phyloP scores from a whole-genome alignment of 23 tunicate species.

The Halocynthia roretzi region DNA sequence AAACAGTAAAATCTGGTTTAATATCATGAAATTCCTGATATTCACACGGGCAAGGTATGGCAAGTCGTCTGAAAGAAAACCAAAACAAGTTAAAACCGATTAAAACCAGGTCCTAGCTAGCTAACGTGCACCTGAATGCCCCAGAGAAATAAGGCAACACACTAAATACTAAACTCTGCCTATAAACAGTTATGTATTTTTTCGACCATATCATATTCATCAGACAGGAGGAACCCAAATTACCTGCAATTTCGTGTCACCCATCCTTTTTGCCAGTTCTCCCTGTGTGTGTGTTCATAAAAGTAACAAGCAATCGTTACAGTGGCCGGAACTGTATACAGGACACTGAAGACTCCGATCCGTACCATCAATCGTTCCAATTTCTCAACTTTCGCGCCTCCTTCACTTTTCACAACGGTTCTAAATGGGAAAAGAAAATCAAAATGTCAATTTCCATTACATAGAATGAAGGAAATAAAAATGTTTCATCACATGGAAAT shows the following conservation, averaged over 20 bases:
- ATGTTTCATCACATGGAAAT: not conserved
- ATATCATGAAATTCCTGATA: slow-evolving; percentile 23
- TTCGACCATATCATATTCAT: too few species aligned
- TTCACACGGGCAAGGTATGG: slow-evolving; percentile 58
- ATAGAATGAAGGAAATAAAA: not conserved
- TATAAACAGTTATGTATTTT: too few species aligned
- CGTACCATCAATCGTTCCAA: slow-evolving; percentile 81
- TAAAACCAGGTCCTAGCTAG: too few species aligned
- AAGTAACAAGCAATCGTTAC: slow-evolving; percentile 82
- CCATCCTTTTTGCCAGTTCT: slow-evolving; percentile 81
- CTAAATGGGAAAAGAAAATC: slow-evolving; percentile 21
- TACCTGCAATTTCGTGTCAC: slow-evolving; percentile 64
- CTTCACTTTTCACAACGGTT: slow-evolving; percentile 58
- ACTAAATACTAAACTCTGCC: too few species aligned
- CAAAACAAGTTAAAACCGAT: not conserved
- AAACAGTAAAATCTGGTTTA: slow-evolving; percentile 71
- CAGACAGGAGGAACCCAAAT: slow-evolving; percentile 1
- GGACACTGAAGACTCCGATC: slow-evolving; percentile 84
- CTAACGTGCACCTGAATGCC: too few species aligned
- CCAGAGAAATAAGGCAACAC: too few species aligned
- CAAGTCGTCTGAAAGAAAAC: slow-evolving; percentile 8
- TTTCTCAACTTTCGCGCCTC: slow-evolving; percentile 74
- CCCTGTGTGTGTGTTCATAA: slow-evolving; percentile 32
- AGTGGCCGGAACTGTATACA: slow-evolving; percentile 90
- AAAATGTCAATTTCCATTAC: too few species aligned